These are phyloP conservation scores for Lampropteryx suffumata DNA, from an alignment of 2,888 invertebrate species.

Conservation along the genomic window DNA sequence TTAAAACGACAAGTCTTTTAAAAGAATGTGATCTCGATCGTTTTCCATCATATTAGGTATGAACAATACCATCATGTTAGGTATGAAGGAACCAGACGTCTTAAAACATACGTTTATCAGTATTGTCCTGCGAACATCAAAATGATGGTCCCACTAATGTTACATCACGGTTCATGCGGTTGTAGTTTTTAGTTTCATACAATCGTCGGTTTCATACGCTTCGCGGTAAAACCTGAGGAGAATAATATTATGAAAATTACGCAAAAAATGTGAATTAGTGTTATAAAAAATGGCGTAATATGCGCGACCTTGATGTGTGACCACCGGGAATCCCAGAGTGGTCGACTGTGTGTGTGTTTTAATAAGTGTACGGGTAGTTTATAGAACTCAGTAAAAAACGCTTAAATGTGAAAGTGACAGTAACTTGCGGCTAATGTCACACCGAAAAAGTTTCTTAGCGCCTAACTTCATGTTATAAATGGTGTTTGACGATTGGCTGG, in stretches of 20 bases:
- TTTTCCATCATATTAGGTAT: too few species aligned
- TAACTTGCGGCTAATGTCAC: neutral
- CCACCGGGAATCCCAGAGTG: neutral
- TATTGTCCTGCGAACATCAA: conserved; percentile 40
- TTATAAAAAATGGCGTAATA: neutral
- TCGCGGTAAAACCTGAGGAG: conserved; percentile 1
- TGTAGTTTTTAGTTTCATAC: conserved; percentile 46
- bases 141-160: conserved; percentile 50
- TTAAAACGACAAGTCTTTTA: too few species aligned
- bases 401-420: too few species aligned
- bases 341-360: neutral
- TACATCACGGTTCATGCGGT: conserved; percentile 52
- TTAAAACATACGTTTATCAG: conserved; percentile 6
- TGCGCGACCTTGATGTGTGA: neutral
- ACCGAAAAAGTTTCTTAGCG: conserved; percentile 16
- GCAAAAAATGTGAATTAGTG: neutral
- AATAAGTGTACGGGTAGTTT: too few species aligned
- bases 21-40: too few species aligned
- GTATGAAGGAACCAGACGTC: too few species aligned
- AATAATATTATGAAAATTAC: conserved; percentile 8
- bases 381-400: too few species aligned
- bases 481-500: conserved; percentile 63
- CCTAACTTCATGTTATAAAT: conserved; percentile 56
- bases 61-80: too few species aligned
- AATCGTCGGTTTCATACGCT: conserved; percentile 22